phyloP scores from a whole-genome alignment of 2,888 invertebrate species.

The Drosophila prolongata region DNA sequence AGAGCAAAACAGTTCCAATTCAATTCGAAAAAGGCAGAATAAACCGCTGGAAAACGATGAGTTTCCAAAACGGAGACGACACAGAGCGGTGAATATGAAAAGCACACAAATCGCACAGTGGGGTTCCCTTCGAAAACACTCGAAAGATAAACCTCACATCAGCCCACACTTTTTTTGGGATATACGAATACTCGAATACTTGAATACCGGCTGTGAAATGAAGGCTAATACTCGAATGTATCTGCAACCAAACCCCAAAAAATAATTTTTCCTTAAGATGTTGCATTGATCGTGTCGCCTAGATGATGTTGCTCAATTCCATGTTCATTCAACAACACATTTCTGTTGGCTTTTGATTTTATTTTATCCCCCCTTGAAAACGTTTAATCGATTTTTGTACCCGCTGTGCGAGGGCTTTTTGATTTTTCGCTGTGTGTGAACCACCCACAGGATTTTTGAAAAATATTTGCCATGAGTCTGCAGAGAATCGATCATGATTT shows the following conservation, averaged over 20 bases:
- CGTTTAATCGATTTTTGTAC: conserved; percentile 81
- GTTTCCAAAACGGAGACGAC: conserved; percentile 65
- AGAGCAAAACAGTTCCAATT: conserved; percentile 45
- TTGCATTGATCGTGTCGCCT: conserved; percentile 49
- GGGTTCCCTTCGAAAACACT: conserved; percentile 56
- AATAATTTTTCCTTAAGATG: conserved; percentile 35
- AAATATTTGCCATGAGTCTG: conserved; percentile 65
- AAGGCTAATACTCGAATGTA: conserved; percentile 27
- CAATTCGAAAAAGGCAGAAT: conserved; percentile 46
- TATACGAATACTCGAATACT: conserved; percentile 17
- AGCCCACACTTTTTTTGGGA: conserved; percentile 68
- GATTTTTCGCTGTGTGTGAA: conserved; percentile 43
- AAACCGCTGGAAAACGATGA: conserved; percentile 74
- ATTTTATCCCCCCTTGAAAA: conserved; percentile 44
- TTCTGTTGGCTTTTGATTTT: conserved; percentile 18
- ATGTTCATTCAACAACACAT: conserved; percentile 60
- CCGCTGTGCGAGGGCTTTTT: conserved; percentile 54
- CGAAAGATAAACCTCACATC: conserved; percentile 43
- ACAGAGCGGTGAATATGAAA: conserved; percentile 74
- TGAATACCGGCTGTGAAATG: conserved; percentile 45
- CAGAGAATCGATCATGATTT: conserved; percentile 65
- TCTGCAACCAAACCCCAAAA: conserved; percentile 34
- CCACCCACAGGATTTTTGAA: conserved; percentile 73
- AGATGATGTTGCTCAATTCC: conserved; percentile 61
- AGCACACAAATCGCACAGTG: conserved; percentile 74